A percentile compares a stretch with the other conserved stretches of the same genome.
Evolutionary conservation across 2,797 vertebrate species (phyloP).

Genomic region (Urosaurus nigricauda): DNA sequence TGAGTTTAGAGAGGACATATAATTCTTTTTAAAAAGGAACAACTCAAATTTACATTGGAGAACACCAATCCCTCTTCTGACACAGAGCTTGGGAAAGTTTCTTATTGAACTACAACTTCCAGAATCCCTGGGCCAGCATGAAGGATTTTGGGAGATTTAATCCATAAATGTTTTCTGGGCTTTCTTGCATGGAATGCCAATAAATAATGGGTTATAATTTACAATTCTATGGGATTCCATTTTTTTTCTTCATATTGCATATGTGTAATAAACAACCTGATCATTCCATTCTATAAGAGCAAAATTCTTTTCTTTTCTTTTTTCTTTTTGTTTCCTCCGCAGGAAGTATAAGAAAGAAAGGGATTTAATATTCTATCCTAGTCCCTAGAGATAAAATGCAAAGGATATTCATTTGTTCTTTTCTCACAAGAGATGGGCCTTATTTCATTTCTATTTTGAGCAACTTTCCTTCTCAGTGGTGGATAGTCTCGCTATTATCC

Average conservation of each 20-base stretch:
- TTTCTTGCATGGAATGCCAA: neutral
- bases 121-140: too few relatives aligned
- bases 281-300: constrained; percentile 6
- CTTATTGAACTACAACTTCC: too few relatives aligned
- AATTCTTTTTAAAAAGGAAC: constrained; percentile 8
- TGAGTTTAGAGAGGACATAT: constrained; percentile 46
- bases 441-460: constrained; percentile 26
- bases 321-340: neutral
- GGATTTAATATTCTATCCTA: constrained; percentile 24
- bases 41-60: neutral
- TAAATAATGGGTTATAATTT: constrained; percentile 44
- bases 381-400: constrained; percentile 10
- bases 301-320: too few relatives aligned
- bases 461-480: constrained; percentile 19
- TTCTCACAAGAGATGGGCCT: neutral
- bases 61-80: neutral
- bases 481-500: neutral
- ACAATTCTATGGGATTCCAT: constrained; percentile 40
- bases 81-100: too few relatives aligned
- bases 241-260: constrained; percentile 37
- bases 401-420: constrained; percentile 19
- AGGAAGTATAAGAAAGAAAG: constrained; percentile 27
- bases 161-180: too few relatives aligned
- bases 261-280: constrained; percentile 35
- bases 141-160: too few relatives aligned